Evolutionary conservation across 2,113 vertebrate genomes (phyloP).

Genomic region (Aleadryas rufinucha): DNA sequence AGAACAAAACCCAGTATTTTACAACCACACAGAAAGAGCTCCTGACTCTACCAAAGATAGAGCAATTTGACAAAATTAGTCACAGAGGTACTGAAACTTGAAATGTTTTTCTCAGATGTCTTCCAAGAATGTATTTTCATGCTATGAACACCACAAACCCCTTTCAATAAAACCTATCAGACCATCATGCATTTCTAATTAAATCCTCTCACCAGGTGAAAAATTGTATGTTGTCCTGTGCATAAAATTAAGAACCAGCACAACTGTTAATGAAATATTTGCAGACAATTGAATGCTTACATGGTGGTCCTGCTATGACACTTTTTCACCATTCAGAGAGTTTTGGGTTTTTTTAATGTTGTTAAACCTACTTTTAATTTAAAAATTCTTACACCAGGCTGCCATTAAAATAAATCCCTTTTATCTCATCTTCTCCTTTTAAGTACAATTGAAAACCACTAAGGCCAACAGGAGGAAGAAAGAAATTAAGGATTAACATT

Average conservation of each 20-base stretch:
- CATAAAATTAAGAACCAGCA: background rate
- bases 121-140: background rate
- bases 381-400: background rate
- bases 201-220: background rate
- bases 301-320: background rate
- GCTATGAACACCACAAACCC: background rate
- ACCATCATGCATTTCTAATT: background rate
- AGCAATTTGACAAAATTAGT: background rate
- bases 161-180: background rate
- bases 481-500: background rate
- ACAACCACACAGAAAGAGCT: background rate
- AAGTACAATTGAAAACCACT: background rate
- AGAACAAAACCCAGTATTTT: background rate
- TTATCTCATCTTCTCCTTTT: background rate
- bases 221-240: background rate
- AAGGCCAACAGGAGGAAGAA: background rate
- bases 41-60: background rate
- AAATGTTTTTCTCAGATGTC: background rate
- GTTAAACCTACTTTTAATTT: background rate
- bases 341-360: rapidly evolving
- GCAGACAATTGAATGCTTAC: background rate
- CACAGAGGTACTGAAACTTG: background rate
- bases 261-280: background rate
- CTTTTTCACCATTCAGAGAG: background rate
- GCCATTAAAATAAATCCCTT: background rate